phyloP scores from a whole-genome alignment of 2,797 vertebrate genomes.

The Leucoraja ocellata region DNA sequence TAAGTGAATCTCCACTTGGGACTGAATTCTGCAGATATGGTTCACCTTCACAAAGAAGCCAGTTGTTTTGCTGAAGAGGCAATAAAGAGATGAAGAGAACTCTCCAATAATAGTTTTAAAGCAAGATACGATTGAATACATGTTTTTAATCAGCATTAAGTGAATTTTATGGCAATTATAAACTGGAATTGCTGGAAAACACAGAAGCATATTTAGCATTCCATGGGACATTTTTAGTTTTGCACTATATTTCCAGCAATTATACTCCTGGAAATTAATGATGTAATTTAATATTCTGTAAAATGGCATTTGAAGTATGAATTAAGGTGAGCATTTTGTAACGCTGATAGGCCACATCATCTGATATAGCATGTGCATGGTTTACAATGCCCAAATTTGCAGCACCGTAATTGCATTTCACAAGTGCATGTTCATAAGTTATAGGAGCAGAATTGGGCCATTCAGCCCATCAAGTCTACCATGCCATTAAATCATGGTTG shows the following conservation, averaged over 20 bases:
- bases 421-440: too few relatives aligned
- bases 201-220: not conserved
- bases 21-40: constrained; percentile 56
- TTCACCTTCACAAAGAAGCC: constrained; percentile 72
- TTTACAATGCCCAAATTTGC: not conserved
- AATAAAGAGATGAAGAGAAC: not conserved
- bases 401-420: not conserved
- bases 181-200: not conserved
- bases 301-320: not conserved
- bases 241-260: not conserved
- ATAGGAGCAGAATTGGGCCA: too few relatives aligned
- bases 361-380: not conserved
- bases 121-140: not conserved
- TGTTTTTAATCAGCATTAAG: not conserved
- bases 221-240: not conserved
- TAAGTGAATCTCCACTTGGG: constrained; percentile 49
- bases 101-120: not conserved
- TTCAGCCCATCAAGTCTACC: too few relatives aligned
- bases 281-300: not conserved
- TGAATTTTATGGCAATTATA: not conserved
- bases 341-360: not conserved
- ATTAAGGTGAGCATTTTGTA: not conserved
- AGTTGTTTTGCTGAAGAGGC: constrained; percentile 63
- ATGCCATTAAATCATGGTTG: too few relatives aligned
- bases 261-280: not conserved